Conservation (phyloP, 1,140 invertebrate species). For the Saccostrea echinata region DNA sequence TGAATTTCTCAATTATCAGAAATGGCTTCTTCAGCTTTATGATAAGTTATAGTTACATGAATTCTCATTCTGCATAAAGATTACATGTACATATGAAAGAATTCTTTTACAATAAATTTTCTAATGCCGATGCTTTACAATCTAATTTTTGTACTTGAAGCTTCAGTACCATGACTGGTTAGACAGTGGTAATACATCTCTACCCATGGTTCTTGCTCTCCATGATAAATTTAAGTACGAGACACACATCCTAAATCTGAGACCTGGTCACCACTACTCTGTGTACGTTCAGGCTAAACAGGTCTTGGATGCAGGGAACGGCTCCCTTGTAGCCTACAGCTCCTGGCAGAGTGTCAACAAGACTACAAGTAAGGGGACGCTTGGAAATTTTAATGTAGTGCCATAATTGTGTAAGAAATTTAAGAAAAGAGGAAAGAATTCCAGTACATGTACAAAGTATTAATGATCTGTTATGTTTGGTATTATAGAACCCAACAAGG, state of each 20-base stretch:
- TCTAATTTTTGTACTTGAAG: slow-evolving; percentile 44
- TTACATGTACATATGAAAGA: not conserved
- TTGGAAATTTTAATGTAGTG: not conserved
- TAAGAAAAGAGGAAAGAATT: not conserved
- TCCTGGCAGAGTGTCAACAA: slow-evolving; percentile 39
- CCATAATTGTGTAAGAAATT: not conserved
- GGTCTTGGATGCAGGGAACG: slow-evolving; percentile 45
- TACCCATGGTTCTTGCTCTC: slow-evolving; percentile 44
- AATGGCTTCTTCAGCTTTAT: too few species aligned
- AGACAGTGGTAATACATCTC: slow-evolving; percentile 45
- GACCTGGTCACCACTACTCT: slow-evolving; percentile 59
- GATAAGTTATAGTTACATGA: too few species aligned
- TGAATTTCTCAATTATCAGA: too few species aligned
- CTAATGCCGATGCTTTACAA: not conserved
- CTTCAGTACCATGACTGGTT: slow-evolving; percentile 52
- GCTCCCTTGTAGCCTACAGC: slow-evolving; percentile 59
- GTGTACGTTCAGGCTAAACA: slow-evolving; percentile 60
- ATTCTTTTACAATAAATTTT: not conserved
- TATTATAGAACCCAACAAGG: slow-evolving; percentile 61
- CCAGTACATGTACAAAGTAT: not conserved
- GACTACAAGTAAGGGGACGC: slow-evolving; percentile 58
- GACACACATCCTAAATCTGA: slow-evolving; percentile 51
- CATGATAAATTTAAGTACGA: slow-evolving; percentile 50
- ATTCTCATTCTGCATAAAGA: not conserved
- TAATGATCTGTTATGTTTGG: not conserved